phyloP scores from a whole-genome alignment of 2,113 vertebrate species.

The Channa maculata region DNA sequence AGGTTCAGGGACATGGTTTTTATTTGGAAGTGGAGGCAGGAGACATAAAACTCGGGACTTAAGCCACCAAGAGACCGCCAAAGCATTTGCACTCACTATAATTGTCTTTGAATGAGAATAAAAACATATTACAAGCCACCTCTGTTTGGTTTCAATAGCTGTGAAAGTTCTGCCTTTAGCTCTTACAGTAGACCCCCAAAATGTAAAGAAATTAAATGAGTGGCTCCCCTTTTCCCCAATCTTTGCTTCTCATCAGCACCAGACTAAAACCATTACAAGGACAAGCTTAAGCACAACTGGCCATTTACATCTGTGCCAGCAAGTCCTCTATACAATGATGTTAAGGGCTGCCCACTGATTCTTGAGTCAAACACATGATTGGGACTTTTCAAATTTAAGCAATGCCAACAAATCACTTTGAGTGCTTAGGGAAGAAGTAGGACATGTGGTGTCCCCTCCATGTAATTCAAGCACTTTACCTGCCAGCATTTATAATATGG shows the following conservation, averaged over 20 bases:
- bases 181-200: not conserved
- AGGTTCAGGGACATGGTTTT: conserved; percentile 72
- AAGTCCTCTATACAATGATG: conserved; percentile 31
- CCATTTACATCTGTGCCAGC: conserved; percentile 51
- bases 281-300: conserved; percentile 41
- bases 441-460: conserved; percentile 55
- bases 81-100: conserved; percentile 67
- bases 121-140: conserved; percentile 71
- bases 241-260: conserved; percentile 50
- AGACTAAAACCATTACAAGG: conserved; percentile 44
- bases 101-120: conserved; percentile 76
- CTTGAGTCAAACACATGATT: conserved; percentile 67
- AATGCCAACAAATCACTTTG: conserved; percentile 46
- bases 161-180: not conserved
- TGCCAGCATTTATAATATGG: conserved; percentile 46
- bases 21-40: conserved; percentile 64
- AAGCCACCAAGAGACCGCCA: conserved; percentile 63
- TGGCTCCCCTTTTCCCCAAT: conserved; percentile 17
- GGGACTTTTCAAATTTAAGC: conserved; percentile 55
- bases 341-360: conserved; percentile 57
- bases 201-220: conserved; percentile 48
- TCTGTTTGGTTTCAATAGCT: conserved; percentile 73
- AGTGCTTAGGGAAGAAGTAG: conserved; percentile 48
- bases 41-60: conserved; percentile 54
- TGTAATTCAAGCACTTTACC: conserved; percentile 47